phyloP scores from a whole-genome alignment of 1,140 invertebrate species.

The Copidosoma floridanum region DNA sequence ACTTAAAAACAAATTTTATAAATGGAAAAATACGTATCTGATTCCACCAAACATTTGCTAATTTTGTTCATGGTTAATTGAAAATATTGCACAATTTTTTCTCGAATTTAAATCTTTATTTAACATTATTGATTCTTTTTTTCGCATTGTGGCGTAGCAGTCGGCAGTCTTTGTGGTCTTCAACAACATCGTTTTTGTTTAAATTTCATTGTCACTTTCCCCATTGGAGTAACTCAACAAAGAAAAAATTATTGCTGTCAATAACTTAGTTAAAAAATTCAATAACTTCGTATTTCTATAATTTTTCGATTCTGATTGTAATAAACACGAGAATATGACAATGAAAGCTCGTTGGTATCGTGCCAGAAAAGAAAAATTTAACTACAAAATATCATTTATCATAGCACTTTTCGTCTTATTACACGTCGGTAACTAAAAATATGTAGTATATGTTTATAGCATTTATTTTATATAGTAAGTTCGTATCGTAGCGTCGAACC shows the following conservation, averaged over 20 bases:
- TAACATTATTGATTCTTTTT: constrained; percentile 20
- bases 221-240: neutral
- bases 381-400: too few species aligned
- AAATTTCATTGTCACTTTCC: constrained; percentile 37
- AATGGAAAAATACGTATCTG: too few species aligned
- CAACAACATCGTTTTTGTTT: constrained; percentile 32
- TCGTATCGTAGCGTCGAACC: constrained; percentile 54
- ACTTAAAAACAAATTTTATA: too few species aligned
- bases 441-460: constrained; percentile 43
- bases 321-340: too few species aligned
- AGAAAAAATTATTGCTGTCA: neutral
- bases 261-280: too few species aligned
- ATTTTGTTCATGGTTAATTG: too few species aligned
- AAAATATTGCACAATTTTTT: too few species aligned
- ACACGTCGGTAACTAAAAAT: constrained; percentile 50
- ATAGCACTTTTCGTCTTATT: constrained; percentile 37
- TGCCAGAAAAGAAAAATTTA: constrained; percentile 27
- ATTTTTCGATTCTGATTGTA: too few species aligned
- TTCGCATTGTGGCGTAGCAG: constrained; percentile 44
- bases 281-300: too few species aligned
- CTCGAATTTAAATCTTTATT: too few species aligned
- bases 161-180: constrained; percentile 44
- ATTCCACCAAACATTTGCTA: too few species aligned
- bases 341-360: constrained; percentile 35
- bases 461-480: constrained; percentile 50